Conservation (phyloP, 2,797 vertebrate genomes). For the Cichlasoma orientale region DNA sequence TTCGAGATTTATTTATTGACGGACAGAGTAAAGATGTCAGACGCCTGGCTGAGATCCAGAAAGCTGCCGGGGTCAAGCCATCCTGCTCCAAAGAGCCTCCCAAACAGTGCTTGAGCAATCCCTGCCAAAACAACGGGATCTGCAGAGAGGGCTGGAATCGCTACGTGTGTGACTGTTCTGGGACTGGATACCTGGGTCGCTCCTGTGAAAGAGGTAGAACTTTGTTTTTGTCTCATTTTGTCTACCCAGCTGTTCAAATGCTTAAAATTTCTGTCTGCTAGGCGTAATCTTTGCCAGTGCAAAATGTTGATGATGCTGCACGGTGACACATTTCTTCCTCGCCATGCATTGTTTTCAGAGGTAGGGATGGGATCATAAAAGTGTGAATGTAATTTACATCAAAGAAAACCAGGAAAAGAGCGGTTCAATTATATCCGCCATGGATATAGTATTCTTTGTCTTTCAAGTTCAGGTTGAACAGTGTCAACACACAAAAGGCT, state of each 20-base stretch:
- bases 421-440: conserved; percentile 22
- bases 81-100: conserved; percentile 94
- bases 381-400: conserved; percentile 34
- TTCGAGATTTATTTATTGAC: conserved; percentile 97
- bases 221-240: conserved; percentile 9
- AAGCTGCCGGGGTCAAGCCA: conserved; percentile 94
- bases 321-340: conserved; percentile 1
- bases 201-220: conserved; percentile 95
- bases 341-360: conserved; percentile 1
- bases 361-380: neutral
- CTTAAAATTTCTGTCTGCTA: neutral
- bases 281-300: neutral
- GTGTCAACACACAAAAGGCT: conserved; percentile 19
- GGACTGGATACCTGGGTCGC: conserved; percentile 93
- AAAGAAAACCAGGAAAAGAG: conserved; percentile 29
- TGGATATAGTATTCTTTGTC: conserved; percentile 26
- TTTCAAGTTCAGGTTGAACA: conserved; percentile 34
- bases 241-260: neutral
- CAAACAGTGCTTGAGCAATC: conserved; percentile 97
- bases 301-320: conserved; percentile 4
- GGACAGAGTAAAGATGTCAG: conserved; percentile 97
- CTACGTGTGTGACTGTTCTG: conserved; percentile 97
- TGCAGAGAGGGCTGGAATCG: conserved; percentile 98
- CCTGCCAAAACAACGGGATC: conserved; percentile 94
- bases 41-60: conserved; percentile 94